A percentile compares a stretch with the other conserved stretches of the same genome.
Evolutionary conservation across 2,797 vertebrate genomes (phyloP).

Genomic region (Babyrousa celebensis): DNA sequence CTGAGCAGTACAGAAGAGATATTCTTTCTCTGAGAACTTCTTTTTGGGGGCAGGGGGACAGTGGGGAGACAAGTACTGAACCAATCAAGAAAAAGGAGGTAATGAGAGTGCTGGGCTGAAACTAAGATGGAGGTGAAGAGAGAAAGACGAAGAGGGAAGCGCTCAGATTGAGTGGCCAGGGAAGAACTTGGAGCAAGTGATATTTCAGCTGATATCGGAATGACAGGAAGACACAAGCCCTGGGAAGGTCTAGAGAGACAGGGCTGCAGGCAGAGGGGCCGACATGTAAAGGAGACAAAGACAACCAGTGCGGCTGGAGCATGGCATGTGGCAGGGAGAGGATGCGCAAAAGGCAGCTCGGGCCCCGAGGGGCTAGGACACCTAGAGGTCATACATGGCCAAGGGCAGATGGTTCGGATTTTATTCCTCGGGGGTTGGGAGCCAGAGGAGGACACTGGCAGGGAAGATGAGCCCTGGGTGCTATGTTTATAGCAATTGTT

Average conservation of each 20-base stretch:
- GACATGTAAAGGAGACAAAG: rapidly evolving
- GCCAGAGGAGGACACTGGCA: not conserved
- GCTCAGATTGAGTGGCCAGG: not conserved
- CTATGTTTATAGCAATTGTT: not conserved
- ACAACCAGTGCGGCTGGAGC: not conserved
- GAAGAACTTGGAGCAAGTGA: not conserved
- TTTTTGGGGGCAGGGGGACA: not conserved
- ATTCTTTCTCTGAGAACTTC: not conserved
- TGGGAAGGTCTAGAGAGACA: not conserved
- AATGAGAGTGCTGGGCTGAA: not conserved
- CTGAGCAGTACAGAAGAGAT: not conserved
- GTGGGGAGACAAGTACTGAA: not conserved
- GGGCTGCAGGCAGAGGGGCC: not conserved
- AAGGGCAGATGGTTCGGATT: not conserved
- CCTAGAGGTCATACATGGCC: too few relatives aligned
- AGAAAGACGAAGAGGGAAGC: not conserved
- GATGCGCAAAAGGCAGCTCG: not conserved
- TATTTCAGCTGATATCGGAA: not conserved
- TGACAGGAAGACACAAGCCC: not conserved
- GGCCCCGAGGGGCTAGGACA: not conserved
- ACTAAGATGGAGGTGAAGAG: not conserved
- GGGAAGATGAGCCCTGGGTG: not conserved
- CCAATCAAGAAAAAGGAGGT: not conserved
- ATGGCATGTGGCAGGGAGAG: not conserved
- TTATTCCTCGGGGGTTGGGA: not conserved